phyloP scores from a whole-genome alignment of 2,797 vertebrate species.

The Spheniscus humboldti region DNA sequence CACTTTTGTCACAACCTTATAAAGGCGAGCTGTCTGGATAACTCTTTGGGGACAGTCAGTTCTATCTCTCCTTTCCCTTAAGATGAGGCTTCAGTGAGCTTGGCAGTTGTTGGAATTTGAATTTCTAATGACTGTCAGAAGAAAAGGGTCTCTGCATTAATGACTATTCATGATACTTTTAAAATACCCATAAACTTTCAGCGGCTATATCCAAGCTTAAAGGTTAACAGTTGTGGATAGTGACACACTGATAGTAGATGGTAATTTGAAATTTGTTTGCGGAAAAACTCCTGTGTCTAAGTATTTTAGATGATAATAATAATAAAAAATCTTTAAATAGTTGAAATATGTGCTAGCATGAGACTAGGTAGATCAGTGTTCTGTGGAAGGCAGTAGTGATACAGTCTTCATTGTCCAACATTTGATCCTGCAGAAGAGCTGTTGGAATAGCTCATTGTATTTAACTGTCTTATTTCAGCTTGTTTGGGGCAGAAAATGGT shows the following conservation, averaged over 20 bases:
- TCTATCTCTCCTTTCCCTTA: not conserved
- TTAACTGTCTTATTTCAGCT: not conserved
- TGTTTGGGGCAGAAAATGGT: not conserved
- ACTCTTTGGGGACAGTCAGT: not conserved
- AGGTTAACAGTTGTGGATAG: not conserved
- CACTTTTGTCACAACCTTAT: not conserved
- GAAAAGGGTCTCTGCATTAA: slow-evolving; percentile 14
- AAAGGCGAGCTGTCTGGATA: not conserved
- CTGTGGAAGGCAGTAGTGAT: not conserved
- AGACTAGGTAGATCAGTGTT: not conserved
- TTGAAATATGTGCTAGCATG: not conserved
- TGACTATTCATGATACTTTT: not conserved
- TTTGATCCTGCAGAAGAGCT: not conserved
- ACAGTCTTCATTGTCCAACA: not conserved
- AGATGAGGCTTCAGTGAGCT: not conserved
- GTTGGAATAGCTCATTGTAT: not conserved
- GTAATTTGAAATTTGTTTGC: not conserved
- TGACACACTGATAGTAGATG: not conserved
- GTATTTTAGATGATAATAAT: not conserved
- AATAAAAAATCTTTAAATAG: not conserved
- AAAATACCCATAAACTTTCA: not conserved
- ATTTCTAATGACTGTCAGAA: slow-evolving; percentile 33
- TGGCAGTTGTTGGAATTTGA: slow-evolving; percentile 36
- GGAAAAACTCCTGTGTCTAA: not conserved
- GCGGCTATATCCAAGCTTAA: not conserved